phyloP scores from a whole-genome alignment of 2,113 vertebrate species.

The Bostrychus sinensis region DNA sequence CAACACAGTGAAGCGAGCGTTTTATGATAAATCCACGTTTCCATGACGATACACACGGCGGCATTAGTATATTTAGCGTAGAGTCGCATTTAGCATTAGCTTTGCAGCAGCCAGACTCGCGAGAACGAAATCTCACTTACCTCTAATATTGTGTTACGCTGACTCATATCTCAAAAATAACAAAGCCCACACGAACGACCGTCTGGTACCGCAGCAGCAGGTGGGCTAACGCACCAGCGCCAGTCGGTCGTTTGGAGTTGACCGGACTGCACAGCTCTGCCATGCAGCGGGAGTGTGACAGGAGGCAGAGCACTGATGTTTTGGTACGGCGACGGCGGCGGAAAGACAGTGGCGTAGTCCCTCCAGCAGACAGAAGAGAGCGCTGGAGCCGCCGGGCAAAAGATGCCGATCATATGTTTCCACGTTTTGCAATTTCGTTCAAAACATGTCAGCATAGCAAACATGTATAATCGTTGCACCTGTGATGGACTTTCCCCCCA shows the following conservation, averaged over 20 bases:
- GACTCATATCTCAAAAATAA: constrained; percentile 60
- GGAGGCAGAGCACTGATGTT: constrained; percentile 19
- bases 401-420: not conserved
- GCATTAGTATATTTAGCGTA: not conserved
- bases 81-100: constrained; percentile 39
- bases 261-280: constrained; percentile 1
- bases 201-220: not conserved
- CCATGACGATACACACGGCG: constrained; percentile 23
- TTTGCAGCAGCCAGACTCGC: constrained; percentile 9
- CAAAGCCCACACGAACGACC: not conserved
- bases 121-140: constrained; percentile 46
- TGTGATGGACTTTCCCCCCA: too few relatives aligned
- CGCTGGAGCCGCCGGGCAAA: not conserved
- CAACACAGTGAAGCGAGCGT: not conserved
- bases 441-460: too few relatives aligned
- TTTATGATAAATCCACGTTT: not conserved
- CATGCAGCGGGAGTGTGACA: constrained; percentile 26
- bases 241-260: not conserved
- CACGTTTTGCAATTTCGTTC: not conserved
- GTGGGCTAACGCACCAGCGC: not conserved
- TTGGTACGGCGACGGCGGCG: constrained; percentile 6
- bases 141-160: constrained; percentile 36
- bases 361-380: constrained; percentile 2
- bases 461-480: too few relatives aligned
- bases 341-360: not conserved